A percentile compares a stretch with the other conserved stretches of the same genome.
Conservation (phyloP, 2,797 vertebrate species). For the Galago senegalensis region DNA sequence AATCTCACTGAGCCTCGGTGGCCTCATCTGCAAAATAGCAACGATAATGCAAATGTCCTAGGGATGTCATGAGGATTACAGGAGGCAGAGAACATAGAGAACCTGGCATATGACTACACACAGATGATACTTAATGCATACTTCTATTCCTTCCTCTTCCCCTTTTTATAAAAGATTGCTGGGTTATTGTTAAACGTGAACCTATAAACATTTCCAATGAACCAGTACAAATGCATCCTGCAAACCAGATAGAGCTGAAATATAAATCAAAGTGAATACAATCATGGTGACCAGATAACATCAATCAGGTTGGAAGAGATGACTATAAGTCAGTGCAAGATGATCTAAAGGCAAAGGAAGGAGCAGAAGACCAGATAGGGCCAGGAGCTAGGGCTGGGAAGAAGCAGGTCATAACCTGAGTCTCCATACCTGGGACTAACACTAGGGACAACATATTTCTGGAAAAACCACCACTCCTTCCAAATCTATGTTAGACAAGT, state of each 20-base stretch:
- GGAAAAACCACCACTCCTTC: neutral
- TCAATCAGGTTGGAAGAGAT: neutral
- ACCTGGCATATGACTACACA: neutral
- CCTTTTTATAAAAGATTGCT: neutral
- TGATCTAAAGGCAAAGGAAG: slow-evolving; percentile 11
- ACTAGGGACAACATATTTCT: neutral
- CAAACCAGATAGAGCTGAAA: neutral
- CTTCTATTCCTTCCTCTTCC: neutral
- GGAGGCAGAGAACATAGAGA: neutral
- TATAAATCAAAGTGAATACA: neutral
- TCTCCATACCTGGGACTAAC: neutral
- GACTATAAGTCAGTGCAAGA: neutral
- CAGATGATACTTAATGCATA: neutral
- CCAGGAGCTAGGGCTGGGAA: neutral
- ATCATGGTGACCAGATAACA: neutral
- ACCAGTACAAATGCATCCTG: neutral
- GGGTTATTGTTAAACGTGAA: neutral
- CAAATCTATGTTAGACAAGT: neutral
- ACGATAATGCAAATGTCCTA: neutral
- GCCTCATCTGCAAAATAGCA: neutral
- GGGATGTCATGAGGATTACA: neutral
- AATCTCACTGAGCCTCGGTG: neutral
- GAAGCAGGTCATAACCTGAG: neutral
- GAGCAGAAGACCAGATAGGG: neutral
- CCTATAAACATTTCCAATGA: neutral